Conservation (phyloP, 2,797 vertebrate species). For the Takifugu ocellatus region DNA sequence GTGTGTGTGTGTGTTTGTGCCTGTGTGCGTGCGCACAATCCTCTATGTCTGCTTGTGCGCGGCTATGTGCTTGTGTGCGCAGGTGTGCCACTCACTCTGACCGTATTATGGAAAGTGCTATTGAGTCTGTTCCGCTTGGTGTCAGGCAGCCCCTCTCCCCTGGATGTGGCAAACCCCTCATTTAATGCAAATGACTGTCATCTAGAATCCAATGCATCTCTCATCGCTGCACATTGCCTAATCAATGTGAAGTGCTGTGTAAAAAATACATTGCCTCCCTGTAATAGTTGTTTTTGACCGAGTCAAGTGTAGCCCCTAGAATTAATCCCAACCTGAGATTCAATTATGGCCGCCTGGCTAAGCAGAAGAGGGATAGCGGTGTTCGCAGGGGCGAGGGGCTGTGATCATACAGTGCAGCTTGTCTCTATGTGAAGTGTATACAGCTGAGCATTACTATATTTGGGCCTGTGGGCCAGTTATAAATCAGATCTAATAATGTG, state of each 20-base stretch:
- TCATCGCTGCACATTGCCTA: conserved; percentile 95
- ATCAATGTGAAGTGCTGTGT: conserved; percentile 99
- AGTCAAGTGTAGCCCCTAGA: conserved; percentile 99
- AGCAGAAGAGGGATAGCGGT: conserved; percentile 71
- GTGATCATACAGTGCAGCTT: conserved; percentile 36
- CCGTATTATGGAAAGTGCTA: conserved; percentile 54
- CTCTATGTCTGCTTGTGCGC: conserved; percentile 20
- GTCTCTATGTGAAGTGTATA: conserved; percentile 44
- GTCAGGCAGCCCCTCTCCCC: conserved; percentile 62
- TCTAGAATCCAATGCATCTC: conserved; percentile 93
- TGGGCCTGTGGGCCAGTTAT: conserved; percentile 28
- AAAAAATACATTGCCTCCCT: conserved; percentile 94
- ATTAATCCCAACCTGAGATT: conserved; percentile 99
- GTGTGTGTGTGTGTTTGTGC: neutral
- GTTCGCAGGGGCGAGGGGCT: conserved; percentile 45
- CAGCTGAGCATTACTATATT: conserved; percentile 42
- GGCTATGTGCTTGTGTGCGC: conserved; percentile 18
- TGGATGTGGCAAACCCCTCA: conserved; percentile 86
- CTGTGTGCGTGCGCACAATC: conserved; percentile 2
- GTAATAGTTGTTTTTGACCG: conserved; percentile 99
- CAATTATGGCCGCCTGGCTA: conserved; percentile 83
- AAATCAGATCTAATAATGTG: conserved; percentile 33
- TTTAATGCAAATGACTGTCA: conserved; percentile 99
- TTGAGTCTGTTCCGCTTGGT: conserved; percentile 58
- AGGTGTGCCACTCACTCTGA: conserved; percentile 20